Evolutionary conservation across 2,113 vertebrate species (phyloP), one percentile per base, ranked within the genome.

Genomic region (Sinocyclocheilus anophthalmus): DNA sequence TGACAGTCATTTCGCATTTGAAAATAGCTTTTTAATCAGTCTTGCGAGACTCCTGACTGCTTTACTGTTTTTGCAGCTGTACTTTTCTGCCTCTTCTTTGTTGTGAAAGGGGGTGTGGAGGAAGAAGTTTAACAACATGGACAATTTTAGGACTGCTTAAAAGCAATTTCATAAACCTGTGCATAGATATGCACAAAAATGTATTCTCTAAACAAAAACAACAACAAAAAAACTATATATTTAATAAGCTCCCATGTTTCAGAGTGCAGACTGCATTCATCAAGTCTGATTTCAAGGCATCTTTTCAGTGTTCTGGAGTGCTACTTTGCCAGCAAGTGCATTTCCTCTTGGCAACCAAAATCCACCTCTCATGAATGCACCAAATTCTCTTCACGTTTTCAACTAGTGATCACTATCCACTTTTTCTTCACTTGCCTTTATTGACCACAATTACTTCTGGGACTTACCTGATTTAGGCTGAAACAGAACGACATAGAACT

Each of bases 51-150:
- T 86, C 87, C 90, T 63, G 65, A 89, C 89, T 84, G 90, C 88
- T 91, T 91, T 72, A 84, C 83, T 91, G 88, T 93, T 90, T 90
- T 83, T 88, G 85, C 89, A 88, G 92, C 90, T 92, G 91, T 90
- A 70, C 89, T 91, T 91, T 83, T 89, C 92, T 84, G 63, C 81
- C 65, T 87, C 26, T 30, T 87, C 84, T 91, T 85, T 7, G 72
- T 91, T 89, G 89, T 85, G 61, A 81, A 87, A 84, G 30, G 67
- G 45, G 63, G 65, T 20, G 65, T 75, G 67, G n/a, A 82, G n/a
- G 84, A 84, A 85, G 9, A 30, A 86, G 45, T 76, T 37, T 76
- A 90, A 86, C 84, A 86, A 30, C 59, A 24, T 50, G 78, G 76
- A 78, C 14, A 53, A 24, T 81, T 78, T 69, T 76, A 76, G 45